Percentiles rank a stretch among this genome's conserved stretches.
phyloP scores from a whole-genome alignment of 2,888 invertebrate species.

The Drosophila macrospina region DNA sequence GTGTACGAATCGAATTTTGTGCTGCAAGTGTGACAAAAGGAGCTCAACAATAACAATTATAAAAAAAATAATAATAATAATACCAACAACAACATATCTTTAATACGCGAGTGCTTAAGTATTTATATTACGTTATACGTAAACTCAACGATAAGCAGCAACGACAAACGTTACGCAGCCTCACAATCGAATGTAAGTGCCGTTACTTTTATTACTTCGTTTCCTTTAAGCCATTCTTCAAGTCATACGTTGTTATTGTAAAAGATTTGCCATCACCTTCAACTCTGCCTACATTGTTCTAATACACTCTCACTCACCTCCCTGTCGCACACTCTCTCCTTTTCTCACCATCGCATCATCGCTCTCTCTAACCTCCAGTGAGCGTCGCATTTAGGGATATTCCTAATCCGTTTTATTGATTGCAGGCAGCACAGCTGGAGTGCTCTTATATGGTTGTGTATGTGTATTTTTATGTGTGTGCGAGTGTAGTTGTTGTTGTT shows the following conservation, averaged over 20 bases:
- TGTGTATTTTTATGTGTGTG: slow-evolving; percentile 27
- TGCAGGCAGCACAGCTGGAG: slow-evolving; percentile 77
- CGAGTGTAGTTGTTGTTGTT: slow-evolving; percentile 53
- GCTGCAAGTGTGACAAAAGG: slow-evolving; percentile 57
- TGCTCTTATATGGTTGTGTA: slow-evolving; percentile 37
- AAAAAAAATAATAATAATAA: too few species aligned
- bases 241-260: slow-evolving; percentile 57
- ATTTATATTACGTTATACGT: slow-evolving; percentile 1
- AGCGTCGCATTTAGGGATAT: slow-evolving; percentile 77
- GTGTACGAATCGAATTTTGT: slow-evolving; percentile 26
- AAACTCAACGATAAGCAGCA: slow-evolving; percentile 38
- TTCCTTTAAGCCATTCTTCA: neutral
- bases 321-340: slow-evolving; percentile 6
- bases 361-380: slow-evolving; percentile 49
- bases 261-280: slow-evolving; percentile 62
- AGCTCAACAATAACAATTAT: slow-evolving; percentile 31
- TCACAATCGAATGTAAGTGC: slow-evolving; percentile 65
- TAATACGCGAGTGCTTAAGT: slow-evolving; percentile 17
- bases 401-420: slow-evolving; percentile 82
- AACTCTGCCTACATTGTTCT: slow-evolving; percentile 28
- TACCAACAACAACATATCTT: slow-evolving; percentile 25
- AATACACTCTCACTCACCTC: slow-evolving; percentile 18
- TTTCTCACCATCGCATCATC: slow-evolving; percentile 1
- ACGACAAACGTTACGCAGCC: slow-evolving; percentile 24
- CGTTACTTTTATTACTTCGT: slow-evolving; percentile 50